Evolutionary conservation across 2,797 vertebrate species (phyloP), one percentile per base, ranked within the genome.

Genomic region (Malurus splendens): DNA sequence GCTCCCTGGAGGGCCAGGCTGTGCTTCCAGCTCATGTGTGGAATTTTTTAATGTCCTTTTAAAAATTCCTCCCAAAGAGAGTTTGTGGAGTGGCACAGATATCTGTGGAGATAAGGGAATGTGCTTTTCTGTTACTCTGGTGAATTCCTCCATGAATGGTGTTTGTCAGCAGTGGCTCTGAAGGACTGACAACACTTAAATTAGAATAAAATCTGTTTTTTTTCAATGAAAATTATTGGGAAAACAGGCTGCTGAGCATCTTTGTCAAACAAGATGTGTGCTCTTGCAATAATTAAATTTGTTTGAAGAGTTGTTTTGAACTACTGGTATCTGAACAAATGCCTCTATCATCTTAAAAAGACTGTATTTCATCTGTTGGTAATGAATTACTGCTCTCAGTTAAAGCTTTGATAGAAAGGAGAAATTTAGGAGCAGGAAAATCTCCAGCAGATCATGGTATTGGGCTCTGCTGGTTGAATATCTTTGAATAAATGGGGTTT

Each of bases 11-110:
- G 6, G 44, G 38, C 12, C 30, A 18, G 42, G 22, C 24, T 52
- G 32, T 42, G 60, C 33, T 36, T 44, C 41, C 9, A 24, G 3
- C 41, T 66, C 1, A 0, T 4, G 19, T 11, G 3, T 9, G 9
- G 52, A 6, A 8, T 41, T 72, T 56, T 42, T 27, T 7, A 12
- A 50, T 36, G 25, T 27, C 36, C n/a, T 73, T 64, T 13, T 23
- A 7, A 51, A 44, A 67, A 33, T 41, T 0, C 12, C 19, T 13
- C 30, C 24, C 8, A 3, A 44, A 25, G 42, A 23, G 39, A 14
- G 48, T 18, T 45, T 44, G 27, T 44, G 42, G 52, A 12, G 18
- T 19, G 39, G 19, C 27, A 15, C 38, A 19, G 24, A 0, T 27
- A 5, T 6, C 20, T 50, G 39, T 20, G 57, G 75, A 28, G 47